Evolutionary conservation across 1,140 invertebrate species (phyloP).

Genomic region (Drosophila trapezifrons): DNA sequence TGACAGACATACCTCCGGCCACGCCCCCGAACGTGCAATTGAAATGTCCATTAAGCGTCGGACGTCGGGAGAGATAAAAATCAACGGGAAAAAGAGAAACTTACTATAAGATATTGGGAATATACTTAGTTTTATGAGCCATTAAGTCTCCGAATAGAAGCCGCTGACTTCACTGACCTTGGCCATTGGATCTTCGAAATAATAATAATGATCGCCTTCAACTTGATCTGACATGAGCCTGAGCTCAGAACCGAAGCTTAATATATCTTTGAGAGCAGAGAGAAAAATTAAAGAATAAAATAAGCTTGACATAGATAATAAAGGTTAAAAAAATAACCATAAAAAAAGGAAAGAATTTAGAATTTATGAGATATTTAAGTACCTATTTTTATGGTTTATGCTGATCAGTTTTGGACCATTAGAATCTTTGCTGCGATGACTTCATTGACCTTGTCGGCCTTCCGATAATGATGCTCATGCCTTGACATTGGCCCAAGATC

Average conservation of each 20-base stretch:
- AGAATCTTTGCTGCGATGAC: conserved; percentile 53
- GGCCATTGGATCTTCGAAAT: conserved; percentile 16
- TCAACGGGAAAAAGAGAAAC: conserved; percentile 52
- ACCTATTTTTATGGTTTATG: not conserved
- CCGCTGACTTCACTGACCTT: conserved; percentile 34
- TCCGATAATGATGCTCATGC: conserved; percentile 28
- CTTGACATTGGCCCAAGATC: conserved; percentile 59
- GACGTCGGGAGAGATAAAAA: conserved; percentile 51
- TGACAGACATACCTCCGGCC: conserved; percentile 38
- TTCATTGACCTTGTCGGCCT: conserved; percentile 65
- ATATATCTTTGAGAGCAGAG: not conserved
- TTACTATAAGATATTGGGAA: conserved; percentile 7
- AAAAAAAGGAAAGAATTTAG: not conserved
- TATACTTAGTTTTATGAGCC: conserved; percentile 19
- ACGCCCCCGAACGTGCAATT: conserved; percentile 67
- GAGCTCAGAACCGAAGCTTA: conserved; percentile 2
- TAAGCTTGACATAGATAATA: conserved; percentile 5
- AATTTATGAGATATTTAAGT: not conserved
- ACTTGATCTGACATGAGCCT: conserved; percentile 42
- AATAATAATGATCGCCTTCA: conserved; percentile 41
- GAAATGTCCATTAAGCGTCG: conserved; percentile 62
- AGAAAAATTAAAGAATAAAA: not conserved
- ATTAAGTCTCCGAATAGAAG: conserved; percentile 35
- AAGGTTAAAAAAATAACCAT: conserved; percentile 1
- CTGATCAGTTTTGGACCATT: conserved; percentile 18